Base-by-base conservation (phyloP, 2,888 invertebrate genomes). In the Rhagonycha lutea region DNA sequence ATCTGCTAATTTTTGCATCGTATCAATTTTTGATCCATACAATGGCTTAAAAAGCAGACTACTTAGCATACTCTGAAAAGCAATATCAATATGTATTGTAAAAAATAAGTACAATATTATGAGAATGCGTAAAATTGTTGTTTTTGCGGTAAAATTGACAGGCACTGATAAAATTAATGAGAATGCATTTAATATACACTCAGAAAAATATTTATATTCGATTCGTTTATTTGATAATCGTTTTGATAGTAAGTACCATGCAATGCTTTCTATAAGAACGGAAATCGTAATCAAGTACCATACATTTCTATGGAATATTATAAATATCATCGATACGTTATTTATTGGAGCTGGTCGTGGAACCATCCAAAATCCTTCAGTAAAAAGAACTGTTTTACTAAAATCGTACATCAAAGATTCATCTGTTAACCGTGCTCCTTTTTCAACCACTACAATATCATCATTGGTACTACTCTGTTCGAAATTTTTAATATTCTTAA, bases 51-150 rank as follows among this genome's bases (percentile, higher is more conserved):
- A 18, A 8, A 71, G 47, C 47, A 65, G 9, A 14, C 68, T 68
- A n/a, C 23, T 14, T 8, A 72, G 14, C 60, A 24, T 72, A 60
- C 26, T 32, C 60, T 68, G 72, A 23, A 24, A 72, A n/a, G 26
- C 47, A 14, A 4, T 61, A 14, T 68, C 26, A 12, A 72, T 68
- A 28, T 60, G 68, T 8, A 72, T 3, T 14, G 24, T 47, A 24
- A 32, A 72, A 18, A 68, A 68, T 26, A 68, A 61, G 60, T 72
- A 26, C 24, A 67, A 68, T n/a, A 47, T 12, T 23, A 72, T n/a
- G 8, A 61, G 12, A 28, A 68, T 0, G 11, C 72, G 26, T 14
- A 61, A 14, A 7, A 47, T 12, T 10, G 32, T 61, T 9, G 61
- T n/a, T 14, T 18, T 14, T 61, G 61, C 18, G 9, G 14, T 61